Evolutionary conservation across 2,888 invertebrate genomes (phyloP), one percentile per base, ranked within the genome.

Genomic region (Laspeyria flexula): DNA sequence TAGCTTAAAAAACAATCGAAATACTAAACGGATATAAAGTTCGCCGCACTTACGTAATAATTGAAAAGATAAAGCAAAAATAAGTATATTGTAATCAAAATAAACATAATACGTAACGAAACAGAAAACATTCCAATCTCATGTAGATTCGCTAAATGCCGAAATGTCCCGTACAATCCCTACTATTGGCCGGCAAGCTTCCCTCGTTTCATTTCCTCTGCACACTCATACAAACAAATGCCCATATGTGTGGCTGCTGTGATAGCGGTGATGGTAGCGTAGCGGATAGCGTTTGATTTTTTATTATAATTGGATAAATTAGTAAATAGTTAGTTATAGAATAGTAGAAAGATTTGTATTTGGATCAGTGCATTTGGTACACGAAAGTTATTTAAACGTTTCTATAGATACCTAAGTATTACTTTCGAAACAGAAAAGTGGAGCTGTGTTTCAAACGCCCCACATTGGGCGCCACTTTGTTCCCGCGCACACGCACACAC

Each of bases 161-260:
- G 63, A 55, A 18, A 13, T 11, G 41, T 25, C 56, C 73, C 67
- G 62, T 61, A 71, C 65, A 71, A 68, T 67, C 66, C 43, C 29
- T 34, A 15, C 50, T 60, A 41, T 55, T 55, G 77, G 76, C 67
- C 81, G 75, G 67, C 71, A 70, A 73, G 74, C 74, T 77, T 77
- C 73, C 75, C 71, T 79, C 74, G 77, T 85, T 88, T 89, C 86
- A 88, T 89, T 90, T 89, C 89, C 89, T 84, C 65, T 70, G 75
- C 68, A 75, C 75, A 80, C 69, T 77, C 80, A 74, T 77, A 80
- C 82, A 88, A 86, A 88, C 83, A 87, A 86, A 85, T 85, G 80
- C 79, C 64, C 71, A 43, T 42, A 47, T 51, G 73, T 70, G 39
- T 12, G 77, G 81, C 1, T 25, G 30, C 2, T 74, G 40, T 77